phyloP scores from a whole-genome alignment of 2,113 vertebrate genomes.

The Phyllostomus discolor region DNA sequence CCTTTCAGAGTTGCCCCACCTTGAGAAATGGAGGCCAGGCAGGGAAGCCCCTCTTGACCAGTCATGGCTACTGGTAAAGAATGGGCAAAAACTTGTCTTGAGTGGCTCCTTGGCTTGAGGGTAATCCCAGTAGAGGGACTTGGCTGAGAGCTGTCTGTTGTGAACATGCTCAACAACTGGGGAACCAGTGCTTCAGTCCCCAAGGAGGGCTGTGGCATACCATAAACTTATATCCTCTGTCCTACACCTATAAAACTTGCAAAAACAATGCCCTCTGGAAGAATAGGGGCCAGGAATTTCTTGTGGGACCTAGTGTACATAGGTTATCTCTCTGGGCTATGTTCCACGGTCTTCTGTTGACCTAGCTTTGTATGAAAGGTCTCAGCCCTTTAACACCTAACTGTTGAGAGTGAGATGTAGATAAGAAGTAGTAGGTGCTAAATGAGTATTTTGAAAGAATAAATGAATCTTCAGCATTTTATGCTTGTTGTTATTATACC shows the following conservation, averaged over 20 bases:
- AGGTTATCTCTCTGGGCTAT: not conserved
- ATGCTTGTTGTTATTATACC: not conserved
- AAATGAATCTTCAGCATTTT: not conserved
- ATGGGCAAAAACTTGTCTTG: not conserved
- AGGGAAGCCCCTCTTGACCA: not conserved
- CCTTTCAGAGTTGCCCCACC: not conserved
- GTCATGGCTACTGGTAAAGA: not conserved
- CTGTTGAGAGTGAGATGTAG: not conserved
- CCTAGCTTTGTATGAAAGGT: not conserved
- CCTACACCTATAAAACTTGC: not conserved
- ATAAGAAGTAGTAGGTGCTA: not conserved
- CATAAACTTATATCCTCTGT: not conserved
- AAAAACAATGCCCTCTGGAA: not conserved
- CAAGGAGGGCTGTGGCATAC: not conserved
- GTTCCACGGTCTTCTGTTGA: not conserved
- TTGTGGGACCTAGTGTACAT: not conserved
- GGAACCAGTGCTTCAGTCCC: not conserved
- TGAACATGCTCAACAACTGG: not conserved
- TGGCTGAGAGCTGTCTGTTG: not conserved
- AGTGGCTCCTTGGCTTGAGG: not conserved
- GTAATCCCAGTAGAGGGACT: not conserved
- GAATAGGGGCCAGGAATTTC: not conserved
- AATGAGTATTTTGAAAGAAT: not conserved
- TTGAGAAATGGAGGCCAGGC: not conserved
- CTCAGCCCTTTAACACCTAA: not conserved